Evolutionary conservation across 2,113 vertebrate genomes (phyloP).

Genomic region (Cariama cristata): DNA sequence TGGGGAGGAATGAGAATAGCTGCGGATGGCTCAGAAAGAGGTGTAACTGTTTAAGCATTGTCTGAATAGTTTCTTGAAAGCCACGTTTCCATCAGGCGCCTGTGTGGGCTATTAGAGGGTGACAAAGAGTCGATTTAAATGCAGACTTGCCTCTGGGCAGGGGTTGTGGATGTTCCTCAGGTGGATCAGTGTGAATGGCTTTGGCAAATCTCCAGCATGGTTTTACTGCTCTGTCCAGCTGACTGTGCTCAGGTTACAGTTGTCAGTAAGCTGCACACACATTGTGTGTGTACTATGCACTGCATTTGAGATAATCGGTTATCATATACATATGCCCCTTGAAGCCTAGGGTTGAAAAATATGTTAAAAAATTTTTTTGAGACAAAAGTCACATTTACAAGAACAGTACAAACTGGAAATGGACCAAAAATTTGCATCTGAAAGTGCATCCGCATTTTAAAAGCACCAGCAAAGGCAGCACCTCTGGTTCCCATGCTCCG

Average conservation of each 20-base stretch:
- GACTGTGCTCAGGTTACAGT: not conserved
- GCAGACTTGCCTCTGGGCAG: conserved; percentile 24
- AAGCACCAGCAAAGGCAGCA: not conserved
- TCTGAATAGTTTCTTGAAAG: conserved; percentile 28
- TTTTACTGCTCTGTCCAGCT: not conserved
- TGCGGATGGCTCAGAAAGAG: not conserved
- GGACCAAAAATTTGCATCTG: not conserved
- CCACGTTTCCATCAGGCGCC: not conserved
- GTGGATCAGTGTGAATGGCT: conserved; percentile 1
- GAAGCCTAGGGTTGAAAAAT: not conserved
- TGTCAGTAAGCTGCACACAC: not conserved
- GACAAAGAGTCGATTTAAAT: conserved; percentile 54
- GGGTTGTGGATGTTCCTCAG: not conserved
- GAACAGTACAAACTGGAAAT: not conserved
- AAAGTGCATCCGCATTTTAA: conserved; percentile 6
- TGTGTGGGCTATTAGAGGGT: not conserved
- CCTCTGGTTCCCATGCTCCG: not conserved
- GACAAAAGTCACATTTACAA: not conserved
- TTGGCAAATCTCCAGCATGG: not conserved
- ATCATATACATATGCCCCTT: not conserved
- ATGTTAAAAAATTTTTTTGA: not conserved
- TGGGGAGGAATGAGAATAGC: conserved; percentile 10
- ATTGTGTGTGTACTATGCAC: not conserved
- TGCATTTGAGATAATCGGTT: not conserved
- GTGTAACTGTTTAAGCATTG: not conserved